phyloP scores from a whole-genome alignment of 64 coral and sea anemone genomes.

The Dendrophyllia cribrosa region DNA sequence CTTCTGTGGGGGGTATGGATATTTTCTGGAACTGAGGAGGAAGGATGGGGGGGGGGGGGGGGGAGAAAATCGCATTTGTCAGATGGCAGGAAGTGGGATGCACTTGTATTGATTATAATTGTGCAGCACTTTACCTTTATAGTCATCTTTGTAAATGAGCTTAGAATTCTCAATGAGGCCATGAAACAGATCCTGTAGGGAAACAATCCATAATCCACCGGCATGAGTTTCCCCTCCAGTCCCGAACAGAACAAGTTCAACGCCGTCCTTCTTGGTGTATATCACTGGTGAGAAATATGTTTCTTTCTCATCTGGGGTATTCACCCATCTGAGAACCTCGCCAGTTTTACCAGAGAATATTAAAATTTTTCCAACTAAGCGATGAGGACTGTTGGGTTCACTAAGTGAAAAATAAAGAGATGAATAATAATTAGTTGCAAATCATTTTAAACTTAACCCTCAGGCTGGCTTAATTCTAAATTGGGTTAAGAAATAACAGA shows the following conservation, averaged over 20 bases:
- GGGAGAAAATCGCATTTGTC: no score
- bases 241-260: conserved; percentile 92
- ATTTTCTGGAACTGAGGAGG: no score
- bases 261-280: conserved; percentile 87
- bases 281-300: conserved; percentile 95
- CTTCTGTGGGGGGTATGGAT: neutral
- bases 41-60: no score
- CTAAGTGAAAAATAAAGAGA: conserved; percentile 45
- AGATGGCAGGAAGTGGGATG: no score
- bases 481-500: no score
- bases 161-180: conserved; percentile 82
- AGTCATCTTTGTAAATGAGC: conserved; percentile 91
- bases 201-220: conserved; percentile 87
- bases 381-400: conserved; percentile 80
- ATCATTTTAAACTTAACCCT: neutral
- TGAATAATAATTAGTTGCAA: neutral
- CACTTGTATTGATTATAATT: neutral
- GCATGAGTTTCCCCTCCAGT: conserved; percentile 97
- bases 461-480: neutral
- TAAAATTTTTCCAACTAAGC: conserved; percentile 83
- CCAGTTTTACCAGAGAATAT: conserved; percentile 97
- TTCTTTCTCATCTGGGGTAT: conserved; percentile 86
- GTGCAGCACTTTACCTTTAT: conserved; percentile 77
- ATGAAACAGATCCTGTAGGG: conserved; percentile 81
- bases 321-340: conserved; percentile 83